A percentile compares a stretch with the other conserved stretches of the same genome.
phyloP scores from a whole-genome alignment of 2,888 invertebrate species.

The Euphydryas editha region DNA sequence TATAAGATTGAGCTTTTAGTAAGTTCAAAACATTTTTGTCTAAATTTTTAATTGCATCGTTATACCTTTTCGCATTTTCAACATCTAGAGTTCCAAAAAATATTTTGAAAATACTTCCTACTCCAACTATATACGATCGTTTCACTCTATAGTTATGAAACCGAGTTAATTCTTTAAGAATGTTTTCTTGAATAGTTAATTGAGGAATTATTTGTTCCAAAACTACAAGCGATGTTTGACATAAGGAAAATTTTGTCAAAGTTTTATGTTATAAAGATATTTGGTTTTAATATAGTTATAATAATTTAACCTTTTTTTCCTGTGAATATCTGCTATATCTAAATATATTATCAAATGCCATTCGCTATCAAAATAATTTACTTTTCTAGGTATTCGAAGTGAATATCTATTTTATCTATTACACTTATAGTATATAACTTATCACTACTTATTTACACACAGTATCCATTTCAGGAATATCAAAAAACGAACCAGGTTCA shows the following conservation, averaged over 20 bases:
- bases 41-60: conserved; percentile 40
- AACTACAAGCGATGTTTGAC: conserved; percentile 33
- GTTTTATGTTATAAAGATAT: background rate
- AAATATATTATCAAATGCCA: conserved; percentile 42
- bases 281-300: background rate
- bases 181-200: conserved; percentile 34
- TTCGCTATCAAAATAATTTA: conserved; percentile 42
- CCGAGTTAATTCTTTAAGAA: conserved; percentile 38
- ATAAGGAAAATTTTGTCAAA: conserved; percentile 32
- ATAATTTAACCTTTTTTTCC: conserved; percentile 37
- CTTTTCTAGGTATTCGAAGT: conserved; percentile 40
- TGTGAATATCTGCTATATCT: conserved; percentile 38
- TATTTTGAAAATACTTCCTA: conserved; percentile 42
- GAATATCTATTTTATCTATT: conserved; percentile 37
- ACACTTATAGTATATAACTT: conserved; percentile 22
- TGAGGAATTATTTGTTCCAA: conserved; percentile 38
- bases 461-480: conserved; percentile 20
- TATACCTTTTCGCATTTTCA: conserved; percentile 39
- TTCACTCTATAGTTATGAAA: conserved; percentile 32
- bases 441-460: conserved; percentile 17
- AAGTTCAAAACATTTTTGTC: conserved; percentile 36
- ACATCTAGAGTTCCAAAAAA: conserved; percentile 42
- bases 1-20: conserved; percentile 37
- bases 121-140: conserved; percentile 40
- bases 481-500: conserved; percentile 27